Base-by-base conservation (phyloP, 2,113 vertebrate genomes). In the Fregetta grallaria region DNA sequence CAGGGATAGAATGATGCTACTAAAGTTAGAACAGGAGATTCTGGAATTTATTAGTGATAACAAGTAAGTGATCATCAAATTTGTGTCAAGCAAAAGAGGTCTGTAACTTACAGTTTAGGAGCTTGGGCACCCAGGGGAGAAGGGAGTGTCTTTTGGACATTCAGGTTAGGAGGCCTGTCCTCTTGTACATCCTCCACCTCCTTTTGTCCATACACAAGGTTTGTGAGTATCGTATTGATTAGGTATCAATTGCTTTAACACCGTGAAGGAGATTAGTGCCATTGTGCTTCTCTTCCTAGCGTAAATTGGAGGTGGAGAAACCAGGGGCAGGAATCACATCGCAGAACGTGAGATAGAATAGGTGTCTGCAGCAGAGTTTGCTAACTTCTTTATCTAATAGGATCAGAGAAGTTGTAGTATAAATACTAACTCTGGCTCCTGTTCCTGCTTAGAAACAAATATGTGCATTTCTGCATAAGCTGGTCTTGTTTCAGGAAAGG, bases 1-100 rank as follows among this genome's bases (percentile, higher is more conserved):
- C 98, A 99, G 99, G 99, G 99, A 99, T 97, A 98, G 99, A 98
- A 99, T 99, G 99, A 99, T 99, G 99, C 99, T 99, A 98, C 99
- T 99, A 95, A 99, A 99, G 98, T 98, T 99, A 98, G 99, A 99
- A 99, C 99, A 99, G 98, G 99, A 99, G 98, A 99, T 99, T 96
- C 98, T 99, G 98, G 99, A 99, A 96, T 99, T 99, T 97, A 99
- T 99, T 96, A 99, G 98, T 96, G 99, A 99, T 94, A 99, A 99
- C 98, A 99, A 99, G 99, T 99, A 98, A 99, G 99, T 98, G 85
- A 61, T 21, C n/a, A 0, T 5, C 0, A 25, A 15, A 19, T 32
- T 45, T 16, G n/a, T 19, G 45, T 38, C 20, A 3, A 15, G 52
- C 9, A 19, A 9, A 40, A 49, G 30, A 47, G 17, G 3, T 44